Conservation (phyloP, 2,113 vertebrate species). For the Salvelinus alpinus region DNA sequence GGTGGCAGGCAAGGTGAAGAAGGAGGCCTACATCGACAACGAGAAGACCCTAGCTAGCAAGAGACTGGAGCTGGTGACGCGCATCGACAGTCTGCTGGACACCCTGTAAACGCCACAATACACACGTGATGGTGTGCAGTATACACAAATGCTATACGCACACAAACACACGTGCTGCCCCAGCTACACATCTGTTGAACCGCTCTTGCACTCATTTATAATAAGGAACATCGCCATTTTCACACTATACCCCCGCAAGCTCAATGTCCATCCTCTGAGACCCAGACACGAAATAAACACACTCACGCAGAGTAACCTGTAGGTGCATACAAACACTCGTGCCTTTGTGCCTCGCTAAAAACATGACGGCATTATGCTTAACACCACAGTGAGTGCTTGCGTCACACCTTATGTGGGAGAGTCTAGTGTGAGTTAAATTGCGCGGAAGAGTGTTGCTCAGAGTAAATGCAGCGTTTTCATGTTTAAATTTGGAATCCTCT, state of each 20-base stretch:
- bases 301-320: constrained; percentile 26
- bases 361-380: constrained; percentile 42
- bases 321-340: constrained; percentile 48
- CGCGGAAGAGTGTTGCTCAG: neutral
- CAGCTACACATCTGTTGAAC: constrained; percentile 4
- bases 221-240: neutral
- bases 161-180: constrained; percentile 5
- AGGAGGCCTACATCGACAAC: constrained; percentile 90
- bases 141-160: neutral
- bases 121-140: neutral
- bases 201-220: constrained; percentile 5
- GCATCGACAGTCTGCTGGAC: constrained; percentile 93
- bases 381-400: constrained; percentile 31
- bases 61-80: constrained; percentile 90
- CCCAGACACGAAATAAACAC: constrained; percentile 43
- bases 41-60: constrained; percentile 86
- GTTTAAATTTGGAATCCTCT: constrained; percentile 30
- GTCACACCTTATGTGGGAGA: constrained; percentile 11
- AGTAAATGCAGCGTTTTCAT: constrained; percentile 25
- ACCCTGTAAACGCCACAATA: constrained; percentile 77
- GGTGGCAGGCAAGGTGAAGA: constrained; percentile 95
- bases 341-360: constrained; percentile 53
- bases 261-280: constrained; percentile 23
- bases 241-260: neutral
- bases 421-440: constrained; percentile 7